Evolutionary conservation across 2,888 invertebrate genomes (phyloP).

Genomic region (Cordilura impudica): DNA sequence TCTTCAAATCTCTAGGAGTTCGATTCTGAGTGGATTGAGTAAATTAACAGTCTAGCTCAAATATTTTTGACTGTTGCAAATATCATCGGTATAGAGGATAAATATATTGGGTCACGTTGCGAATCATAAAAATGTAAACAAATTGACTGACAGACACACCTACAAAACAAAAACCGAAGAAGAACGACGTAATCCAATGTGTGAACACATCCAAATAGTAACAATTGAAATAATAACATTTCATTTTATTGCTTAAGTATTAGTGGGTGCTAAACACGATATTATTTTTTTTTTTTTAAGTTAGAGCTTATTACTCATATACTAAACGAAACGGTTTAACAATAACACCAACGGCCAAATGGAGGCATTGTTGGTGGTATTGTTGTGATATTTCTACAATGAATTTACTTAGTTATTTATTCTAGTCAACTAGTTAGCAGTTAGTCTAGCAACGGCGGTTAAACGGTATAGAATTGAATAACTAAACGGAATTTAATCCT

Average conservation of each 20-base stretch:
- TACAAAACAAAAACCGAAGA: not conserved
- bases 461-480: slow-evolving; percentile 64
- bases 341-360: not conserved
- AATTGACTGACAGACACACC: slow-evolving; percentile 14
- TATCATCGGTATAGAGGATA: too few species aligned
- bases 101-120: not conserved
- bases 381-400: slow-evolving; percentile 44
- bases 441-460: slow-evolving; percentile 63
- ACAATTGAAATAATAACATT: slow-evolving; percentile 21
- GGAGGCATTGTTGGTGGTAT: not conserved
- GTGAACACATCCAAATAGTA: not conserved
- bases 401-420: slow-evolving; percentile 22
- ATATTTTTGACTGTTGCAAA: too few species aligned
- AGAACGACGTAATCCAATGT: not conserved
- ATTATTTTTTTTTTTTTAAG: not conserved
- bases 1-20: too few species aligned
- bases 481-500: slow-evolving; percentile 24
- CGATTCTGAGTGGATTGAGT: too few species aligned
- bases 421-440: not conserved
- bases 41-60: too few species aligned
- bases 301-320: not conserved
- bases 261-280: slow-evolving; percentile 36
- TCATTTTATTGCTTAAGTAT: slow-evolving; percentile 6
- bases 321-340: slow-evolving; percentile 40
- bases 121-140: not conserved